Evolutionary conservation across 1,140 invertebrate genomes (phyloP).

Genomic region (Patella vulgata): DNA sequence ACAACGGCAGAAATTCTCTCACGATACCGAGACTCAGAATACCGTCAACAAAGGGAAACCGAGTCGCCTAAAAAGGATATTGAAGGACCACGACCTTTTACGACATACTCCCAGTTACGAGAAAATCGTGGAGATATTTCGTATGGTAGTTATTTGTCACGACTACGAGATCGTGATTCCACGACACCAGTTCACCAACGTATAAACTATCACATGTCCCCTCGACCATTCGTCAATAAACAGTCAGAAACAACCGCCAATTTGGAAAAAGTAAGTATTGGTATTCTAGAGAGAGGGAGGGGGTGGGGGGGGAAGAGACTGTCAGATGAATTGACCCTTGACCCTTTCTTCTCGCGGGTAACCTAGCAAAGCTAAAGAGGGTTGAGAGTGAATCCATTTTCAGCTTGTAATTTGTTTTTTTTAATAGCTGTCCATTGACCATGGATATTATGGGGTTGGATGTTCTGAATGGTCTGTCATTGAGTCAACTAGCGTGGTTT

Average conservation of each 20-base stretch:
- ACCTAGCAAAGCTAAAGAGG: too few species aligned
- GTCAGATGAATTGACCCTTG: too few species aligned
- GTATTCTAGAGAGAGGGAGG: too few species aligned
- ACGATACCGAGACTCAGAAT: conserved; percentile 2
- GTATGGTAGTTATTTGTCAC: conserved; percentile 12
- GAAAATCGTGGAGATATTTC: conserved; percentile 6
- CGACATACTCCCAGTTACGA: background rate
- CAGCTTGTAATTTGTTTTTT: too few species aligned
- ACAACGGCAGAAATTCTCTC: conserved; percentile 4
- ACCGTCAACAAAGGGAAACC: background rate
- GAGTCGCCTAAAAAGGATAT: conserved; percentile 15
- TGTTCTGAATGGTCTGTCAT: too few species aligned
- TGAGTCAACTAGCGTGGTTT: too few species aligned
- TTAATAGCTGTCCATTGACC: too few species aligned
- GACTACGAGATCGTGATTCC: conserved; percentile 26
- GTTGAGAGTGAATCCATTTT: too few species aligned
- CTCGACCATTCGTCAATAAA: conserved; percentile 23
- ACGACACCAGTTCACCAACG: background rate
- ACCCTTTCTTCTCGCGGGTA: too few species aligned
- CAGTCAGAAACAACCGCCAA: conserved; percentile 22
- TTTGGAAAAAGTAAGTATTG: conserved; percentile 40
- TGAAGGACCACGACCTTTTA: conserved; percentile 1
- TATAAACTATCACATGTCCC: conserved; percentile 17
- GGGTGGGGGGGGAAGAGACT: too few species aligned
- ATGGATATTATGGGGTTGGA: too few species aligned